Conservation (phyloP, 2,888 invertebrate genomes). For the Meteorus cinctellus region DNA sequence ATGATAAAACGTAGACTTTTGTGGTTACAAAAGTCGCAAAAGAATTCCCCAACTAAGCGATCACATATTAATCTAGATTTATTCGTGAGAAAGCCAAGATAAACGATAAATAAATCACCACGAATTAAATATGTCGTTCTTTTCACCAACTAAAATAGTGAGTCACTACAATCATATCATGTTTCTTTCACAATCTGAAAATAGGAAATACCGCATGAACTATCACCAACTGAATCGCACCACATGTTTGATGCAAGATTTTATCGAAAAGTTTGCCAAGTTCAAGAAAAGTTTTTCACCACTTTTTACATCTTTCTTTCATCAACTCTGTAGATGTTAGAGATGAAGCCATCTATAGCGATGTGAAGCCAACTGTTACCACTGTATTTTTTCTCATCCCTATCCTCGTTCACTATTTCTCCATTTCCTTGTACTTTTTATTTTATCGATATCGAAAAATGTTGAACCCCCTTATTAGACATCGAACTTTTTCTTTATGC, state of each 20-base stretch:
- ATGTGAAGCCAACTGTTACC: background rate
- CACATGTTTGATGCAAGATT: background rate
- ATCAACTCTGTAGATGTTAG: conserved; percentile 3
- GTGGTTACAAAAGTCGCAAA: too few species aligned
- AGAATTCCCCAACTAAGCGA: too few species aligned
- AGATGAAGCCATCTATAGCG: background rate
- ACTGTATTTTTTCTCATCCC: background rate
- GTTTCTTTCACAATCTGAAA: background rate
- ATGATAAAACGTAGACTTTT: too few species aligned
- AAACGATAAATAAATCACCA: too few species aligned
- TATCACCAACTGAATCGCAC: background rate
- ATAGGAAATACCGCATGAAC: background rate
- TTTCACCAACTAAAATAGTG: background rate
- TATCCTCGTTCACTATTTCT: background rate
- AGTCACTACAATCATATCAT: background rate
- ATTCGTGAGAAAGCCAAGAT: too few species aligned
- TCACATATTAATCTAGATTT: too few species aligned
- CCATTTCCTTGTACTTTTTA: background rate
- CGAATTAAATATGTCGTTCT: too few species aligned
- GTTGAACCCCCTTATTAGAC: background rate
- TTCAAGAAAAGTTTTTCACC: background rate
- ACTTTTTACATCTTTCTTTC: conserved; percentile 10
- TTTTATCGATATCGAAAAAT: background rate
- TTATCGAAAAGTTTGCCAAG: background rate
- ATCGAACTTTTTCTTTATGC: too few species aligned